Conservation (phyloP, 1,140 invertebrate species). For the Bombyx mandarina region DNA sequence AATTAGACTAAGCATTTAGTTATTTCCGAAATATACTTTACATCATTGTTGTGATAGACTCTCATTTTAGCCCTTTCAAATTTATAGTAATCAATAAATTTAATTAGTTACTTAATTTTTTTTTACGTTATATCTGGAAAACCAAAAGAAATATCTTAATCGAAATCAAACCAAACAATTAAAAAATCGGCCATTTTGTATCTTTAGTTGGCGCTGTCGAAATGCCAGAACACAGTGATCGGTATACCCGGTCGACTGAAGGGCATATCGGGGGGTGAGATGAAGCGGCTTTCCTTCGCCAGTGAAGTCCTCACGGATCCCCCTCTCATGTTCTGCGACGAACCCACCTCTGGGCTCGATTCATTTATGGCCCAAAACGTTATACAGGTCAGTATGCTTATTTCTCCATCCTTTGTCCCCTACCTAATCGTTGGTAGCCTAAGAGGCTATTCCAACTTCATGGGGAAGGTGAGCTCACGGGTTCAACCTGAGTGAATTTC, state of each 20-base stretch:
- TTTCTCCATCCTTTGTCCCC: no score
- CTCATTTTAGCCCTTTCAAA: no score
- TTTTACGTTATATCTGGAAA: background rate
- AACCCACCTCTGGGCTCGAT: constrained; percentile 92
- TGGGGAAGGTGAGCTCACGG: no score
- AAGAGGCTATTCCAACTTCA: no score
- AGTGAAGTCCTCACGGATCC: constrained; percentile 96
- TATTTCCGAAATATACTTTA: no score
- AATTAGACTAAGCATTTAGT: no score
- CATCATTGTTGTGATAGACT: no score
- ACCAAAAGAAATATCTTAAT: background rate
- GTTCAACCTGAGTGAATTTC: no score
- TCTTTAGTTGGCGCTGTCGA: constrained; percentile 80
- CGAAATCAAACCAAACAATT: background rate
- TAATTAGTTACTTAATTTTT: background rate
- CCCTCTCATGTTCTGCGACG: constrained; percentile 96
- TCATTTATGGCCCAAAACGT: constrained; percentile 92
- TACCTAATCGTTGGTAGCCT: no score
- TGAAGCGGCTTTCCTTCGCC: constrained; percentile 95
- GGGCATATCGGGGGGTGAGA: constrained; percentile 96
- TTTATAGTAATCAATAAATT: background rate
- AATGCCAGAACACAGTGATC: constrained; percentile 91
- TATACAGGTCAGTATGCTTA: constrained; percentile 73
- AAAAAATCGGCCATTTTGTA: constrained; percentile 5
- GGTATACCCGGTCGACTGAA: constrained; percentile 88